These are phyloP conservation scores for Piprites chloris DNA, from an alignment of 2,113 vertebrate genomes.

Conservation along the genomic window DNA sequence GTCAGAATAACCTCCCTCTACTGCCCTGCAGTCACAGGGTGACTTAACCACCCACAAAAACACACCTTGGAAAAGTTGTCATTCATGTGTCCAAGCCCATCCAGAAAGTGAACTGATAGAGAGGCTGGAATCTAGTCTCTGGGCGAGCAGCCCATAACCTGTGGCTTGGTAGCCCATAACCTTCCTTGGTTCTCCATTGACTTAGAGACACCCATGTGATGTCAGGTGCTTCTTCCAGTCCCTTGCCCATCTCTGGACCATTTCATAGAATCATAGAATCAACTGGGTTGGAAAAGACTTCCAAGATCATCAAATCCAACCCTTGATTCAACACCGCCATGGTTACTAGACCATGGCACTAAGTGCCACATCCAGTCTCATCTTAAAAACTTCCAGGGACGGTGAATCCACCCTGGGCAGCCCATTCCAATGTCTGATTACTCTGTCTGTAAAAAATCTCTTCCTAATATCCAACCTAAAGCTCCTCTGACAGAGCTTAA, in stretches of 20 bases:
- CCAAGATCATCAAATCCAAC: too few species aligned
- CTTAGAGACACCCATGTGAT: rapidly evolving
- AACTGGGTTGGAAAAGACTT: too few species aligned
- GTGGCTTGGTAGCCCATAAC: too few species aligned
- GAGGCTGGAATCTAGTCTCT: not conserved
- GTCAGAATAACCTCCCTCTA: not conserved
- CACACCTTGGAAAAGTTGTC: not conserved
- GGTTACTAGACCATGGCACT: too few species aligned
- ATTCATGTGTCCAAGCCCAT: not conserved
- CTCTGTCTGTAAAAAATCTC: too few species aligned
- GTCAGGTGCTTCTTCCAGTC: not conserved
- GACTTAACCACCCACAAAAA: not conserved
- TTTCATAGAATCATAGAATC: not conserved
- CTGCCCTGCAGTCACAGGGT: not conserved
- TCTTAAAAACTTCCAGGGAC: too few species aligned
- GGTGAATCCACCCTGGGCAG: too few species aligned
- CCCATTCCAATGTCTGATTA: too few species aligned
- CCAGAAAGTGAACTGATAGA: not conserved
- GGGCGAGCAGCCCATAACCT: not conserved
- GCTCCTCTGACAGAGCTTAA: too few species aligned
- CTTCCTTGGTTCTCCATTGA: not conserved
- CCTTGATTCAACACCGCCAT: too few species aligned
- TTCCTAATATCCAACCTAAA: too few species aligned
- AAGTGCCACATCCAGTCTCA: too few species aligned
- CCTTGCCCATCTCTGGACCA: not conserved